Evolutionary conservation across 2,797 vertebrate species (phyloP).

Genomic region (Microctenopoma steveboyesi): DNA sequence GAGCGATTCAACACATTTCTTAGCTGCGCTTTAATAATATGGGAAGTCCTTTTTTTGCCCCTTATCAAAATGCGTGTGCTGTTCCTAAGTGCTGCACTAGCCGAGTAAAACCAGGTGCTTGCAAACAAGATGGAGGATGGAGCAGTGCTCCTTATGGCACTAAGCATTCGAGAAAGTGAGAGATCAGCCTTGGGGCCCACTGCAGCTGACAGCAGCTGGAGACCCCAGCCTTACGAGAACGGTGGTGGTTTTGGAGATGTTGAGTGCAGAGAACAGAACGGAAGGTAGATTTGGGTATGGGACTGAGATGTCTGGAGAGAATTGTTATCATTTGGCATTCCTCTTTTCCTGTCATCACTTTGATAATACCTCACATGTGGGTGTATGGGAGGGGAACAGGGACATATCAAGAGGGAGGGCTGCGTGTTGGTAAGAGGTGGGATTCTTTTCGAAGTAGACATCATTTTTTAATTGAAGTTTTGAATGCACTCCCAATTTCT

Average conservation of each 20-base stretch:
- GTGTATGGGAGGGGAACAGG: slow-evolving; percentile 46
- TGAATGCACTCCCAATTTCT: slow-evolving; percentile 24
- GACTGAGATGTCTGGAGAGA: slow-evolving; percentile 68
- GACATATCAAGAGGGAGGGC: slow-evolving; percentile 31
- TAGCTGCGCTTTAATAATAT: slow-evolving; percentile 10
- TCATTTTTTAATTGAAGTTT: slow-evolving; percentile 47
- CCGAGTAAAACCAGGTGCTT: slow-evolving; percentile 9
- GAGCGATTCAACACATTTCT: slow-evolving; percentile 3
- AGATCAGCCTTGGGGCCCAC: slow-evolving; percentile 72
- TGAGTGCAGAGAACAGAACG: slow-evolving; percentile 73
- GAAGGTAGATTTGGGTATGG: slow-evolving; percentile 54
- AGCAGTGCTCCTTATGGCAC: slow-evolving; percentile 60
- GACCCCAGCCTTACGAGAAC: slow-evolving; percentile 50
- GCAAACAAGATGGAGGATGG: slow-evolving; percentile 48
- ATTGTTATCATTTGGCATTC: slow-evolving; percentile 74
- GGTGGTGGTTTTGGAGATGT: slow-evolving; percentile 46
- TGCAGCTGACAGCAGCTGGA: slow-evolving; percentile 72
- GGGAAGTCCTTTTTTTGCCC: slow-evolving; percentile 11
- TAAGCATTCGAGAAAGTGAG: slow-evolving; percentile 70
- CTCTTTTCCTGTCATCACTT: slow-evolving; percentile 72
- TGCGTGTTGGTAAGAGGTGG: slow-evolving; percentile 12
- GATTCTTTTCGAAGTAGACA: slow-evolving; percentile 33
- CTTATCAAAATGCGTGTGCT: slow-evolving; percentile 17
- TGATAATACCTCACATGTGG: slow-evolving; percentile 61
- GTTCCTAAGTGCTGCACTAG: slow-evolving; percentile 9